Conservation (phyloP, 2,888 invertebrate species). For the Callyntrura guangdongensis region DNA sequence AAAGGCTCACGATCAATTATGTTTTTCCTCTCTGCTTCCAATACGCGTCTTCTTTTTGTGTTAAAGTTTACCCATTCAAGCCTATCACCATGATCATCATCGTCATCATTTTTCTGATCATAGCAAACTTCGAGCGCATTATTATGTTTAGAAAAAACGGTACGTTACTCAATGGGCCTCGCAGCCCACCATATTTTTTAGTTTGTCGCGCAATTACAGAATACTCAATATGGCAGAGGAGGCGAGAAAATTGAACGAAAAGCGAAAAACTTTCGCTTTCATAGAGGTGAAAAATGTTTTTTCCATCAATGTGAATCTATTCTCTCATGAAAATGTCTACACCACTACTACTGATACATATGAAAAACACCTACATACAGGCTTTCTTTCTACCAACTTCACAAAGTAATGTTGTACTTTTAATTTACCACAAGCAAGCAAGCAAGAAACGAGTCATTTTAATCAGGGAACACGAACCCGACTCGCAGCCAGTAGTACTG, state of each 20-base stretch:
- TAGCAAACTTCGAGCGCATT: constrained; percentile 1
- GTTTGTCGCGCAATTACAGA: neutral
- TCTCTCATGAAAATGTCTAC: too few relatives aligned
- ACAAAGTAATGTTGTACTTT: neutral
- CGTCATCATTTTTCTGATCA: constrained; percentile 19
- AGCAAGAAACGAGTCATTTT: neutral
- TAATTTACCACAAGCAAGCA: constrained; percentile 19
- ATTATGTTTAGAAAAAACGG: neutral
- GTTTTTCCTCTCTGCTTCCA: neutral
- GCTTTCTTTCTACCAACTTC: neutral
- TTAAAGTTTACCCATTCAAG: neutral
- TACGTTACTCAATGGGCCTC: neutral
- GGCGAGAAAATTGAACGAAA: constrained; percentile 2
- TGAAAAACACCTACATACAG: too few relatives aligned
- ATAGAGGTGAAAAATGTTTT: too few relatives aligned
- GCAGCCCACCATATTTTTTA: constrained; percentile 5
- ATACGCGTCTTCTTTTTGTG: neutral
- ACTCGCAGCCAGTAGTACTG: neutral
- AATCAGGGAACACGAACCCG: neutral
- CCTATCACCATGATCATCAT: constrained; percentile 12
- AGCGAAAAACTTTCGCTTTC: neutral
- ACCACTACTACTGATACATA: neutral
- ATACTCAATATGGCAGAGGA: neutral
- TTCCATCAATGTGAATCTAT: too few relatives aligned
- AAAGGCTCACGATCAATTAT: neutral